phyloP scores from a whole-genome alignment of 2,888 invertebrate species.

The Omphaloscelis lunosa region DNA sequence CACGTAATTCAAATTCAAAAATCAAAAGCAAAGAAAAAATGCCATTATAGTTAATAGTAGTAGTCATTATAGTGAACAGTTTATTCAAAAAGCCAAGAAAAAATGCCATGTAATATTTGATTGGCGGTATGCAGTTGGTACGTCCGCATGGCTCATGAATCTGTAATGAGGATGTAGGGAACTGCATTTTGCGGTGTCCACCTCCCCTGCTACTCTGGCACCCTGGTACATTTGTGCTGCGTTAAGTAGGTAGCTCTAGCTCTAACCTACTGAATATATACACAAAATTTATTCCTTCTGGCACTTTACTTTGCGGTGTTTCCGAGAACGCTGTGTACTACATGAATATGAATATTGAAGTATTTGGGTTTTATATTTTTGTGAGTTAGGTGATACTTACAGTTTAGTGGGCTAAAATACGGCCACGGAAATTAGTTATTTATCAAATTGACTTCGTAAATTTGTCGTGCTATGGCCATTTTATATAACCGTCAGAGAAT shows the following conservation, averaged over 20 bases:
- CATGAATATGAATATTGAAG: constrained; percentile 59
- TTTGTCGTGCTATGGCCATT: background rate
- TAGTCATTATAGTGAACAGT: too few species aligned
- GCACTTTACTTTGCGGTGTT: constrained; percentile 53
- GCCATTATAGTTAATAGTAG: too few species aligned
- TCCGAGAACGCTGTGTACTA: constrained; percentile 42
- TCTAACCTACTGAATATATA: constrained; percentile 53
- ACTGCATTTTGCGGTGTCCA: constrained; percentile 77
- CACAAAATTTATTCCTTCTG: constrained; percentile 55
- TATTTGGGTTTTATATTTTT: constrained; percentile 20
- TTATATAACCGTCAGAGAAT: background rate
- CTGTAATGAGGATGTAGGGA: constrained; percentile 78
- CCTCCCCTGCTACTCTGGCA: constrained; percentile 58
- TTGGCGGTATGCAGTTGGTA: constrained; percentile 72
- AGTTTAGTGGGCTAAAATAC: background rate
- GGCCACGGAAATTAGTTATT: background rate
- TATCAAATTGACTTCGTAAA: too few species aligned
- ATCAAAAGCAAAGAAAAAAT: constrained; percentile 54
- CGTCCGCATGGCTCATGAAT: constrained; percentile 80
- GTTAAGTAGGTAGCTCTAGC: constrained; percentile 61
- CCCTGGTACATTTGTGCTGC: constrained; percentile 60
- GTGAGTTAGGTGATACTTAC: background rate
- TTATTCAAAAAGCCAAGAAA: constrained; percentile 53
- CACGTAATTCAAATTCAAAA: constrained; percentile 27
- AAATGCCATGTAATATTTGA: constrained; percentile 65